phyloP scores from a whole-genome alignment of 23 tunicate species.

The Clavelina lepadiformis region DNA sequence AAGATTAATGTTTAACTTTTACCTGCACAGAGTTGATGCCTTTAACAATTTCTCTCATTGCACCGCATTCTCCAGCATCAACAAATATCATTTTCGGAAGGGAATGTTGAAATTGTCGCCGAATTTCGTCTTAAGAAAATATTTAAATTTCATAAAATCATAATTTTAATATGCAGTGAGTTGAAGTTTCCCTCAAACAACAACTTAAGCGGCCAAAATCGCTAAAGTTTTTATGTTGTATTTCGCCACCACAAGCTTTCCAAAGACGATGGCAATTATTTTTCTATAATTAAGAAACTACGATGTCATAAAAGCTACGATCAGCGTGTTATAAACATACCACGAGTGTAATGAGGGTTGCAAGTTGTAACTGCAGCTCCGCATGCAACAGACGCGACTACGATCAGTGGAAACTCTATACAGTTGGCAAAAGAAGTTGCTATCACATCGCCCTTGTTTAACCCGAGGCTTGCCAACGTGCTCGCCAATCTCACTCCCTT shows the following conservation, averaged over 20 bases:
- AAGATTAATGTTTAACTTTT: neutral
- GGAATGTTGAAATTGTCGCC: conserved; percentile 30
- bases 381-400: conserved; percentile 35
- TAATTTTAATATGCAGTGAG: neutral
- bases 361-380: conserved; percentile 32
- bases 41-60: conserved; percentile 24
- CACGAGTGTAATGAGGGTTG: conserved; percentile 33
- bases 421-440: conserved; percentile 35
- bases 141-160: neutral
- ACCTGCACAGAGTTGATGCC: conserved; percentile 25
- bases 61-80: neutral
- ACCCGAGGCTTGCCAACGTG: conserved; percentile 24
- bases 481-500: conserved; percentile 24
- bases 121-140: conserved; percentile 32
- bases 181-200: too few relatives aligned
- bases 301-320: too few relatives aligned
- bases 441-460: conserved; percentile 45
- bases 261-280: too few relatives aligned
- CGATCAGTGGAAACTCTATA: conserved; percentile 19
- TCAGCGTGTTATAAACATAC: neutral
- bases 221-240: too few relatives aligned
- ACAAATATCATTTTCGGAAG: conserved; percentile 31
- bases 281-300: too few relatives aligned
- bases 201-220: too few relatives aligned
- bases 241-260: too few relatives aligned